A percentile compares a stretch with the other conserved stretches of the same genome.
phyloP scores from a whole-genome alignment of 2,888 invertebrate genomes.

The Hemistola chrysoprasaria region DNA sequence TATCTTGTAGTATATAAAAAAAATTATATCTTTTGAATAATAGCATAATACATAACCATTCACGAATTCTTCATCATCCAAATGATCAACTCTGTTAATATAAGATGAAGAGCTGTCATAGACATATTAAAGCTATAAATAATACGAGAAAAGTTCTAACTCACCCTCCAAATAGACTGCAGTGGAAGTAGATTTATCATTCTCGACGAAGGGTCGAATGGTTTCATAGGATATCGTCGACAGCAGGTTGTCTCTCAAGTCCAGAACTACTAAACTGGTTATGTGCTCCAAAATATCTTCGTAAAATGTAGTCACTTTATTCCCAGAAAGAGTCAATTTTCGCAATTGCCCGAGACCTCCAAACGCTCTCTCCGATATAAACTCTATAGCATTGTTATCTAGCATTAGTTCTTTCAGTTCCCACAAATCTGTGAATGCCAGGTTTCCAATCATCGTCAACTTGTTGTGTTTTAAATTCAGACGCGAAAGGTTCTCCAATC shows the following conservation, averaged over 20 bases:
- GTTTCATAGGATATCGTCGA: constrained; percentile 89
- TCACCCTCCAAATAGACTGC: constrained; percentile 90
- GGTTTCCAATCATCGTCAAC: constrained; percentile 89
- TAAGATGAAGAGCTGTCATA: not conserved
- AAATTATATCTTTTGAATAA: too few species aligned
- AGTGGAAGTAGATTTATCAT: constrained; percentile 87
- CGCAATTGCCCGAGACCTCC: constrained; percentile 87
- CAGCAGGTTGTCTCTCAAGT: constrained; percentile 89
- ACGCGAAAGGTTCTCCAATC: constrained; percentile 86
- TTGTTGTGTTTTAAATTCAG: constrained; percentile 89
- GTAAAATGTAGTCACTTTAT: constrained; percentile 87
- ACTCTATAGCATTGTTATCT: constrained; percentile 86
- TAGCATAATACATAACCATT: too few species aligned
- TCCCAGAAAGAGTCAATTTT: constrained; percentile 87
- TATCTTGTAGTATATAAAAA: too few species aligned
- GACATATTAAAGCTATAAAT: constrained; percentile 35
- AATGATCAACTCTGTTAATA: too few species aligned
- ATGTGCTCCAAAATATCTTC: constrained; percentile 88
- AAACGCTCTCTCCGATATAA: constrained; percentile 89
- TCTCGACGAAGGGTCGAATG: constrained; percentile 87
- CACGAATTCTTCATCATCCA: too few species aligned
- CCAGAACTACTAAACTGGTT: constrained; percentile 86
- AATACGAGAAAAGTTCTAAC: constrained; percentile 52
- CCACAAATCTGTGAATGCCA: constrained; percentile 90
- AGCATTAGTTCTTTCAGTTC: constrained; percentile 86